Evolutionary conservation across 2,797 vertebrate genomes (phyloP).

Genomic region (Tangara arthus): DNA sequence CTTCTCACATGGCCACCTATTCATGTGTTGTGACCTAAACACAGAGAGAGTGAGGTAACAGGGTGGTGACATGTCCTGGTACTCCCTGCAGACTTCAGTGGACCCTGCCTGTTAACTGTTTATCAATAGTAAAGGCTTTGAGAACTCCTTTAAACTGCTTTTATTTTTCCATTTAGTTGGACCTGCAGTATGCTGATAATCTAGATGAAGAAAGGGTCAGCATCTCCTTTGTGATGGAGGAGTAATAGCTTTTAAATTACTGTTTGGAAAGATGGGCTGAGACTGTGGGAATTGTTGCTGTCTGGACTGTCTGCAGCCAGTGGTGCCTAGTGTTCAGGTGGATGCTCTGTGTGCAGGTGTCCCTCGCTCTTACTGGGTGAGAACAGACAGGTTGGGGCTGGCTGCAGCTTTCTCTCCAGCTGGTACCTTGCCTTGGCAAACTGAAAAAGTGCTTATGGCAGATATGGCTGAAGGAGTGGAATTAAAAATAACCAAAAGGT

Average conservation of each 20-base stretch:
- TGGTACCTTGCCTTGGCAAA: not conserved
- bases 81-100: not conserved
- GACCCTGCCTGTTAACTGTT: not conserved
- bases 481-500: slow-evolving; percentile 45
- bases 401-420: not conserved
- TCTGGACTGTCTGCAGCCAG: not conserved
- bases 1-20: not conserved
- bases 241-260: not conserved
- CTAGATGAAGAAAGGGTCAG: not conserved
- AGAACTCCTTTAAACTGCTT: not conserved
- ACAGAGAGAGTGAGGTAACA: not conserved
- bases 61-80: not conserved
- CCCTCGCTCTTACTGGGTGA: not conserved
- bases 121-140: not conserved
- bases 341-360: not conserved
- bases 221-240: not conserved
- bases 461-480: not conserved
- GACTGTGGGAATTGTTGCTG: not conserved
- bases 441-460: not conserved
- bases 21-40: not conserved
- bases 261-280: not conserved
- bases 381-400: not conserved
- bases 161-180: not conserved
- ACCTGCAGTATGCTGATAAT: not conserved
- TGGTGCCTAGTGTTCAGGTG: not conserved